These are phyloP conservation scores for Labroides dimidiatus DNA, from an alignment of 2,797 vertebrate species.

Conservation along the genomic window DNA sequence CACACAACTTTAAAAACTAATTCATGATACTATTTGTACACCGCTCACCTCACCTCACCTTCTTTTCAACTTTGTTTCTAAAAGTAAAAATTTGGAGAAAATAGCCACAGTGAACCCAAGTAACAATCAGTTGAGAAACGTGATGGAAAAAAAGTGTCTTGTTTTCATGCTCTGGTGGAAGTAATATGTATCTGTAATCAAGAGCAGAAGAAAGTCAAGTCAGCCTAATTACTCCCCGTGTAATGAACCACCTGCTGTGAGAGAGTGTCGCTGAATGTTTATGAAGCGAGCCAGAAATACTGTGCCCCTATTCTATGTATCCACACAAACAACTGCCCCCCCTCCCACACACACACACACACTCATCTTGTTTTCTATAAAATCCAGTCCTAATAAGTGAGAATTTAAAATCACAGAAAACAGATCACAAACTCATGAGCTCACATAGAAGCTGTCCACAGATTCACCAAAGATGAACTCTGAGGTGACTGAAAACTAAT, in stretches of 20 bases:
- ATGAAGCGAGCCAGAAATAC: conserved; percentile 60
- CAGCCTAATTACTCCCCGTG: conserved; percentile 75
- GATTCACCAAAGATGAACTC: conserved; percentile 33
- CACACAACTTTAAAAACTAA: conserved; percentile 19
- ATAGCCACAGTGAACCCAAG: conserved; percentile 24
- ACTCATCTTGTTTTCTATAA: conserved; percentile 19
- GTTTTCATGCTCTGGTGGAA: conserved; percentile 64
- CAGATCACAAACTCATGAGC: conserved; percentile 2
- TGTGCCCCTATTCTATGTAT: conserved; percentile 42
- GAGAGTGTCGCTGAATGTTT: conserved; percentile 59
- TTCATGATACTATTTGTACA: conserved; percentile 2
- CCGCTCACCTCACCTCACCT: neutral
- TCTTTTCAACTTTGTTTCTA: conserved; percentile 1
- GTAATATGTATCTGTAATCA: conserved; percentile 77
- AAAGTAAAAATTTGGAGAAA: conserved; percentile 9
- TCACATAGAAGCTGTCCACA: conserved; percentile 18
- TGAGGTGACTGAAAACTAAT: conserved; percentile 24
- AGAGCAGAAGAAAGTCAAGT: conserved; percentile 75
- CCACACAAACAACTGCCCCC: conserved; percentile 11
- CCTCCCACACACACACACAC: neutral
- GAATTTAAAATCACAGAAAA: conserved; percentile 32
- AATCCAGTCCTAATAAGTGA: conserved; percentile 19
- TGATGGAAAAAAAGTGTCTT: conserved; percentile 46
- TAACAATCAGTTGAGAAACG: conserved; percentile 50
- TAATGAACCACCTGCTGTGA: conserved; percentile 79